These are phyloP conservation scores for Willisornis vidua DNA, from an alignment of 2,113 vertebrate species.

Conservation along the genomic window DNA sequence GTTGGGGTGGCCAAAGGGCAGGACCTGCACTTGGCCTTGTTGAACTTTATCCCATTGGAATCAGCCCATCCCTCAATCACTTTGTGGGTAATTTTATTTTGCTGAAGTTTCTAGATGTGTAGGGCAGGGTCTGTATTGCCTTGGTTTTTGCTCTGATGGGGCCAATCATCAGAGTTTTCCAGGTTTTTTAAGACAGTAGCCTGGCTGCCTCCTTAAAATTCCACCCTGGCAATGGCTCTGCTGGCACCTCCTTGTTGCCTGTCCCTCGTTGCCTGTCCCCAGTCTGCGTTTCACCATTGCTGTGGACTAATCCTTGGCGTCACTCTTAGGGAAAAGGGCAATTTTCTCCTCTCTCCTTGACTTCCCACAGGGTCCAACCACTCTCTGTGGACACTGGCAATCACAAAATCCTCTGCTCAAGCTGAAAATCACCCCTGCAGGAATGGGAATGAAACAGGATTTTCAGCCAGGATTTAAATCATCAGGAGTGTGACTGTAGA, in stretches of 20 bases:
- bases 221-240: neutral
- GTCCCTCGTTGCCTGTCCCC: neutral
- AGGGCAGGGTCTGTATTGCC: neutral
- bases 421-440: neutral
- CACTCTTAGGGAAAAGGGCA: neutral
- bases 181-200: neutral
- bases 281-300: neutral
- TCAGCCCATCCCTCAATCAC: too few relatives aligned
- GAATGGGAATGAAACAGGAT: neutral
- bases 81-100: neutral
- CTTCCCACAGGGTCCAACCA: neutral
- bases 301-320: neutral
- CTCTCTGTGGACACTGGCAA: neutral
- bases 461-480: neutral
- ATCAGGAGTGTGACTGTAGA: neutral
- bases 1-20: too few relatives aligned
- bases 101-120: neutral
- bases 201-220: neutral
- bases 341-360: neutral
- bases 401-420: neutral
- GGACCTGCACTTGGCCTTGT: too few relatives aligned
- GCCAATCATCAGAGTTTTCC: neutral
- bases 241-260: neutral
- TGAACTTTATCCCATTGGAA: too few relatives aligned
- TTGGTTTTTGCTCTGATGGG: rapidly evolving